Evolutionary conservation across 2,888 invertebrate species (phyloP).

Genomic region (Aromia moschata): DNA sequence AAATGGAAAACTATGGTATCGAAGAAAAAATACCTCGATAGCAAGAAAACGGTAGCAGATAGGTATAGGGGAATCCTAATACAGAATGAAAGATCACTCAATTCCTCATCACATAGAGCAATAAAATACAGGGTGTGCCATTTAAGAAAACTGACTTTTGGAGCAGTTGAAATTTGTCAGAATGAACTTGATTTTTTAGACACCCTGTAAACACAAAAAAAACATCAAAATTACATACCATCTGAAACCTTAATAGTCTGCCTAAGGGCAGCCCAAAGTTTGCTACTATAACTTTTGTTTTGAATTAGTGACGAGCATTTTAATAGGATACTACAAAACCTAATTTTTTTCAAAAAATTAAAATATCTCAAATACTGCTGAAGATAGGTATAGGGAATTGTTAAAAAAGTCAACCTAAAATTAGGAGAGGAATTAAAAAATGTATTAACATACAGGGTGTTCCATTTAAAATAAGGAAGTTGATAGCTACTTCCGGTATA

Average conservation of each 20-base stretch:
- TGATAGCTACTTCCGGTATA: slow-evolving; percentile 4
- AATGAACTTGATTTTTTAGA: neutral
- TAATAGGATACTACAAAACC: neutral
- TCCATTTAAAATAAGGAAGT: slow-evolving; percentile 3
- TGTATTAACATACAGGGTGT: slow-evolving; percentile 2
- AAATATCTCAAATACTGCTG: neutral
- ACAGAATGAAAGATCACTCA: too few species aligned
- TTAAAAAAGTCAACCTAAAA: slow-evolving; percentile 1
- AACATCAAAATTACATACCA: neutral
- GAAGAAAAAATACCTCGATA: too few species aligned
- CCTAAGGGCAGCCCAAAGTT: neutral
- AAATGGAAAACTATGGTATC: too few species aligned
- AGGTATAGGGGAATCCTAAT: too few species aligned
- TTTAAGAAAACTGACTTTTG: neutral
- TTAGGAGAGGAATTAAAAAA: neutral
- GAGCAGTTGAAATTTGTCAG: neutral
- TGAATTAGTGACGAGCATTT: neutral
- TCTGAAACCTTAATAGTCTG: neutral
- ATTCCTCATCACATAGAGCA: neutral
- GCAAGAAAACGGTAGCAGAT: too few species aligned
- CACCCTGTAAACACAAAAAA: neutral
- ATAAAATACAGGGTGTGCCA: slow-evolving; percentile 9
- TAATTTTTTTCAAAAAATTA: neutral
- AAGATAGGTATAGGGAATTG: neutral
- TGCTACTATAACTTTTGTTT: neutral